phyloP scores from a whole-genome alignment of 1,140 invertebrate genomes.

The Druon quercuslanigerum region DNA sequence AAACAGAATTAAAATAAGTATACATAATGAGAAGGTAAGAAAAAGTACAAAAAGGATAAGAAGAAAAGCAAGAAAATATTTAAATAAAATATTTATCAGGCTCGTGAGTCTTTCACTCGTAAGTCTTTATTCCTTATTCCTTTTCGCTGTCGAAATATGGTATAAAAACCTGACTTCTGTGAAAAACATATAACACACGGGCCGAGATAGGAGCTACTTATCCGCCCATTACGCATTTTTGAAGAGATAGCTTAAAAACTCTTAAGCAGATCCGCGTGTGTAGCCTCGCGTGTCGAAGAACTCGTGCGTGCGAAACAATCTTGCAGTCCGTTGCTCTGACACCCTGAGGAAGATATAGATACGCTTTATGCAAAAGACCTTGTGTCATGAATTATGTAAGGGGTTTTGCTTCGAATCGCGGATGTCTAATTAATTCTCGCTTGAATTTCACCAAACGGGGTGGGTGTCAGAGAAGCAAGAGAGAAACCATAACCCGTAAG shows the following conservation, averaged over 20 bases:
- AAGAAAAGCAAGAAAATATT: not conserved
- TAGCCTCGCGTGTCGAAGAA: constrained; percentile 55
- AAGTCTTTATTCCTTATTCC: too few relatives aligned
- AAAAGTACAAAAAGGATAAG: too few relatives aligned
- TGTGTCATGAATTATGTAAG: constrained; percentile 70
- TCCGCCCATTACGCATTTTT: constrained; percentile 21
- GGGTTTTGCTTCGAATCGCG: constrained; percentile 41
- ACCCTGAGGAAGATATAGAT: constrained; percentile 51
- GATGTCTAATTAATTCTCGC: constrained; percentile 66
- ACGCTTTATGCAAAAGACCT: constrained; percentile 63
- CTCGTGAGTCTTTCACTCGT: not conserved
- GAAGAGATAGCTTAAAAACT: constrained; percentile 23
- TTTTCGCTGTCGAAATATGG: not conserved
- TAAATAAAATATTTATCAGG: constrained; percentile 13
- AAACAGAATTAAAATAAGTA: too few relatives aligned
- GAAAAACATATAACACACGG: not conserved
- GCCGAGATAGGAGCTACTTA: not conserved
- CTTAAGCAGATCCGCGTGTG: constrained; percentile 54
- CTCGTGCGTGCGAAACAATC: constrained; percentile 67
- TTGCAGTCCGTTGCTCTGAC: constrained; percentile 48
- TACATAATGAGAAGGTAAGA: too few relatives aligned
- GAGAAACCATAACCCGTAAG: constrained; percentile 44
- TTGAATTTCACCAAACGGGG: constrained; percentile 39
- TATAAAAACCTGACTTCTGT: constrained; percentile 3
- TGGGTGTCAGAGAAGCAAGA: constrained; percentile 34